These are phyloP conservation scores for Apolygus lucorum DNA, from an alignment of 1,140 invertebrate species.

Conservation along the genomic window DNA sequence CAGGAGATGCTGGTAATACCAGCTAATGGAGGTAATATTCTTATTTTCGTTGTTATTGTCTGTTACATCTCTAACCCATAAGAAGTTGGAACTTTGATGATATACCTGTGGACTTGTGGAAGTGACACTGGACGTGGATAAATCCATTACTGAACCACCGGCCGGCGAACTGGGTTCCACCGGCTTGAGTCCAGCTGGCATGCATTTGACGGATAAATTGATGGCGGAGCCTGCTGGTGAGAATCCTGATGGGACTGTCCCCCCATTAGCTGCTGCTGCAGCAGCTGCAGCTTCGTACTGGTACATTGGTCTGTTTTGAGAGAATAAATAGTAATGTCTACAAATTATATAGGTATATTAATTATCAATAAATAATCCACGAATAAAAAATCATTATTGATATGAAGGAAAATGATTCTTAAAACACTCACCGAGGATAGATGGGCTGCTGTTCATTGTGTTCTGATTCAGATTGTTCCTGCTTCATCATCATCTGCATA, in stretches of 20 bases:
- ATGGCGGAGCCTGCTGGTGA: constrained; percentile 52
- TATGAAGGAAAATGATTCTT: background rate
- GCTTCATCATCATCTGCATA: constrained; percentile 38
- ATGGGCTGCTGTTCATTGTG: constrained; percentile 50
- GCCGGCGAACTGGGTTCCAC: constrained; percentile 32
- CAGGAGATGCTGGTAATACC: background rate
- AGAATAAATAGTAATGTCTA: too few relatives aligned
- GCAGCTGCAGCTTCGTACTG: constrained; percentile 58
- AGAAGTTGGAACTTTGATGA: constrained; percentile 19
- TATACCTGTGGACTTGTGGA: constrained; percentile 71
- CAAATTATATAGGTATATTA: too few relatives aligned
- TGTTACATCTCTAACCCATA: background rate
- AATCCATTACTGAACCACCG: constrained; percentile 67
- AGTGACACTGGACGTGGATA: constrained; percentile 74
- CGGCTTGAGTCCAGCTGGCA: constrained; percentile 51
- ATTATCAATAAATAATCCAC: too few relatives aligned
- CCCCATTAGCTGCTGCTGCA: constrained; percentile 7
- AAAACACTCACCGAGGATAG: constrained; percentile 53
- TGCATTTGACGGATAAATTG: constrained; percentile 74
- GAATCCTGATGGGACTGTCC: constrained; percentile 48
- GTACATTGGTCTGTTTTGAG: constrained; percentile 73
- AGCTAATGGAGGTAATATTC: background rate
- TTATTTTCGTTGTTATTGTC: background rate
- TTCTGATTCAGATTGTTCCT: constrained; percentile 44
- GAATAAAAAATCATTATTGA: background rate